A percentile compares a stretch with the other conserved stretches of the same genome.
Conservation (phyloP, 1,140 invertebrate genomes). For the Fopius arisanus region DNA sequence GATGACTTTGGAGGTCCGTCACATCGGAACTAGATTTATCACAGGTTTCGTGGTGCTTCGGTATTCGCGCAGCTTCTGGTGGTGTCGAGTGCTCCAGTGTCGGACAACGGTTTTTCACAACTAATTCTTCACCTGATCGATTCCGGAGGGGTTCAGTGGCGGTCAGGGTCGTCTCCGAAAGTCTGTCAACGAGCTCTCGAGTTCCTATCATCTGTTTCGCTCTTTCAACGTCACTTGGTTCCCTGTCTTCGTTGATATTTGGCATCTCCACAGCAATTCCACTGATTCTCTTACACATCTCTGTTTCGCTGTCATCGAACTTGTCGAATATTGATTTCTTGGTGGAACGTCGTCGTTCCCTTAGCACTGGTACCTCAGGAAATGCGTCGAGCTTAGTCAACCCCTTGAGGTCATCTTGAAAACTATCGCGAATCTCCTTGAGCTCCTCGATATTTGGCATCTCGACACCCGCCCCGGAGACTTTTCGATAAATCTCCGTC, state of each 20-base stretch:
- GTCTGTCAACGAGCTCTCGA: not conserved
- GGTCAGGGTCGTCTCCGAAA: conserved; percentile 13
- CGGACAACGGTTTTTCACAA: not conserved
- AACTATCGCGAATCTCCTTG: conserved; percentile 35
- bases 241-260: not conserved
- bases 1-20: too few species aligned
- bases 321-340: conserved; percentile 5
- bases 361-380: not conserved
- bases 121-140: not conserved
- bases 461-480: conserved; percentile 43
- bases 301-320: not conserved
- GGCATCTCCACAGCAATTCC: not conserved
- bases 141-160: not conserved
- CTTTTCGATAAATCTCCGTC: conserved; percentile 48
- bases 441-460: conserved; percentile 51
- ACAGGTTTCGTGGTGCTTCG: not conserved
- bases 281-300: not conserved
- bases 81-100: not conserved
- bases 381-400: not conserved
- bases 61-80: not conserved
- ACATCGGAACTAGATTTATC: too few species aligned
- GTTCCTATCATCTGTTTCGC: not conserved
- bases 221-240: not conserved
- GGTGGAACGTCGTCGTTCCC: not conserved
- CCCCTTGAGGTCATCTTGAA: conserved; percentile 4